Conservation (phyloP, 2,888 invertebrate species). For the Drosophila fungiperda region DNA sequence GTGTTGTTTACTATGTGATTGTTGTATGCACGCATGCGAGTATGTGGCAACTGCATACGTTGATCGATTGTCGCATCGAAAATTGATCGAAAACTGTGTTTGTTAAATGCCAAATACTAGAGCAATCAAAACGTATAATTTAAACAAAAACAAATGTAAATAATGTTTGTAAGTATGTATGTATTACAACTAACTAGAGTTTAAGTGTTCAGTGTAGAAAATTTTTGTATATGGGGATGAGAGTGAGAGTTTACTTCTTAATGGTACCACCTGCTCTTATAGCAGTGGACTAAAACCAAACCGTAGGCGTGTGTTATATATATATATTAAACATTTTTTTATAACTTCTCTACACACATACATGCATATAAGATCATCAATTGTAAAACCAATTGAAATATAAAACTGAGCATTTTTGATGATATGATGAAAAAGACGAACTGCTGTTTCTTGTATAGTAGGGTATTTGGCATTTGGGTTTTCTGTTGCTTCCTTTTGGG, state of each 20-base stretch:
- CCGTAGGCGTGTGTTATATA: slow-evolving; percentile 46
- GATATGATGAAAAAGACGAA: slow-evolving; percentile 14
- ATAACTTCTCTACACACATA: slow-evolving; percentile 46
- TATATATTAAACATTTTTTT: slow-evolving; percentile 49
- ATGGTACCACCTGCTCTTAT: slow-evolving; percentile 14
- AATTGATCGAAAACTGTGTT: slow-evolving; percentile 39
- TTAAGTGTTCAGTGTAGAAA: slow-evolving; percentile 55
- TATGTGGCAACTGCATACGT: slow-evolving; percentile 14
- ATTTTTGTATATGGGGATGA: slow-evolving; percentile 47
- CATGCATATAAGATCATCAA: slow-evolving; percentile 33
- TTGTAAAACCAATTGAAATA: slow-evolving; percentile 53
- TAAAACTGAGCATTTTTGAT: slow-evolving; percentile 31
- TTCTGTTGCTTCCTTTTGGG: slow-evolving; percentile 12
- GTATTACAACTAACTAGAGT: slow-evolving; percentile 29
- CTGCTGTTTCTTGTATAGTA: slow-evolving; percentile 30
- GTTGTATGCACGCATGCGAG: slow-evolving; percentile 14
- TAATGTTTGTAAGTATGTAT: slow-evolving; percentile 55
- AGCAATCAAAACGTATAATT: slow-evolving; percentile 43
- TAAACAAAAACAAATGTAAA: slow-evolving; percentile 46
- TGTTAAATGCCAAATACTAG: slow-evolving; percentile 34
- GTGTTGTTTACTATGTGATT: slow-evolving; percentile 15
- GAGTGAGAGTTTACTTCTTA: slow-evolving; percentile 42
- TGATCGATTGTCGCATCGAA: slow-evolving; percentile 33
- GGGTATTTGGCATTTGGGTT: slow-evolving; percentile 17
- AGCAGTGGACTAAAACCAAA: slow-evolving; percentile 11